phyloP scores from a whole-genome alignment of 2,888 invertebrate species.

The Dascillus cervinus region DNA sequence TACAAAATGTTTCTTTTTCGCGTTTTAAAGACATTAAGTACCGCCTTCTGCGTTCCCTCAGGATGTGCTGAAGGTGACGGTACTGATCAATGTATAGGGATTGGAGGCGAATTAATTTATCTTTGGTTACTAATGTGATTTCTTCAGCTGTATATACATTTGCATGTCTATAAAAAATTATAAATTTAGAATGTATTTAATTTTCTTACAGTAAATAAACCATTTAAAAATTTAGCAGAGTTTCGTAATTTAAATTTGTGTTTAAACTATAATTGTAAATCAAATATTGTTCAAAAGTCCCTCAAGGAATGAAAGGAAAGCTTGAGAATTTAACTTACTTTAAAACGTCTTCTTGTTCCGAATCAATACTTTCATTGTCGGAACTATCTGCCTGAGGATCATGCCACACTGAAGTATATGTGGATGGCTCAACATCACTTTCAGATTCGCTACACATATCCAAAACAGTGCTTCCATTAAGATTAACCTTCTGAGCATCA shows the following conservation, averaged over 20 bases:
- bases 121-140: conserved; percentile 67
- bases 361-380: conserved; percentile 71
- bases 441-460: conserved; percentile 70
- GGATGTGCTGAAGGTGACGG: conserved; percentile 60
- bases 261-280: too few species aligned
- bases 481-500: conserved; percentile 46
- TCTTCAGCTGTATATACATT: conserved; percentile 87
- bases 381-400: conserved; percentile 61
- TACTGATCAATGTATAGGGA: conserved; percentile 78
- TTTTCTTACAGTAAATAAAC: neutral
- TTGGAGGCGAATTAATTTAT: conserved; percentile 69
- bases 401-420: conserved; percentile 54
- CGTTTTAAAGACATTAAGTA: conserved; percentile 65
- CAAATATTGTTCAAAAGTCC: too few species aligned
- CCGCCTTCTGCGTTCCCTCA: conserved; percentile 63
- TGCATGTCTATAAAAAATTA: conserved; percentile 68
- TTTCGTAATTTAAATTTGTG: too few species aligned
- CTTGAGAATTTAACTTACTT: too few species aligned
- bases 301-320: too few species aligned
- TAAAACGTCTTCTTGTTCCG: conserved; percentile 65
- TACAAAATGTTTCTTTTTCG: conserved; percentile 65
- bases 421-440: conserved; percentile 60
- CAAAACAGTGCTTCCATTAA: conserved; percentile 50
- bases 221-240: neutral
- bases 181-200: too few species aligned